Conservation (phyloP, 2,888 invertebrate species). For the Alloscopus bannaensis region DNA sequence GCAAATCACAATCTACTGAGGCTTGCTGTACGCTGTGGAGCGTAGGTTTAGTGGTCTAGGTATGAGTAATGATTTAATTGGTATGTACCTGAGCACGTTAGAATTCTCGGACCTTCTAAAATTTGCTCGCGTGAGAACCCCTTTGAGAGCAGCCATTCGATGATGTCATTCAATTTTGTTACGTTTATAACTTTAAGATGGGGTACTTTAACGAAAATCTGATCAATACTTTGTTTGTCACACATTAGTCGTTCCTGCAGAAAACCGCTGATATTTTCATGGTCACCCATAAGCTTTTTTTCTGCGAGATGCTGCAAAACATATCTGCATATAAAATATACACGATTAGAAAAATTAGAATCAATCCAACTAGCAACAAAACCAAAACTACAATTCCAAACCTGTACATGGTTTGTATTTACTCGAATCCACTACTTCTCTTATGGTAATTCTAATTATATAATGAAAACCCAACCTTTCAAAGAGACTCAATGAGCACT, state of each 20-base stretch:
- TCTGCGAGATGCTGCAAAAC: constrained; percentile 15
- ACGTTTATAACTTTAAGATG: constrained; percentile 42
- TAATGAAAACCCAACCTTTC: too few species aligned
- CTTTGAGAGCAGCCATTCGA: constrained; percentile 45
- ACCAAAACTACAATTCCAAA: too few species aligned
- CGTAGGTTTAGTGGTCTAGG: too few species aligned
- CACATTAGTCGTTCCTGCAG: constrained; percentile 43
- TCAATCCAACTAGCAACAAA: too few species aligned
- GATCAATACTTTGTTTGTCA: neutral
- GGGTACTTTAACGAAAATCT: constrained; percentile 45
- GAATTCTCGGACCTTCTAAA: constrained; percentile 52
- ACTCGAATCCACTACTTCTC: too few species aligned
- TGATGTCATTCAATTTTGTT: constrained; percentile 61
- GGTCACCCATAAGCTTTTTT: constrained; percentile 21
- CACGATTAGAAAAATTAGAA: too few species aligned
- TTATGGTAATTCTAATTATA: too few species aligned
- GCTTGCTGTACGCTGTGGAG: too few species aligned
- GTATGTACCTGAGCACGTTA: constrained; percentile 57
- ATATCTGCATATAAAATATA: constrained; percentile 24
- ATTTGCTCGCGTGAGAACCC: constrained; percentile 50
- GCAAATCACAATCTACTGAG: too few species aligned
- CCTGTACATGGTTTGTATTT: too few species aligned
- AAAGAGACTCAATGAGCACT: too few species aligned
- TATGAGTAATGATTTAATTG: too few species aligned
- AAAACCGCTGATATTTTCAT: constrained; percentile 51